phyloP scores from a whole-genome alignment of 2,797 vertebrate species.

The Sebastes taczanowskii region DNA sequence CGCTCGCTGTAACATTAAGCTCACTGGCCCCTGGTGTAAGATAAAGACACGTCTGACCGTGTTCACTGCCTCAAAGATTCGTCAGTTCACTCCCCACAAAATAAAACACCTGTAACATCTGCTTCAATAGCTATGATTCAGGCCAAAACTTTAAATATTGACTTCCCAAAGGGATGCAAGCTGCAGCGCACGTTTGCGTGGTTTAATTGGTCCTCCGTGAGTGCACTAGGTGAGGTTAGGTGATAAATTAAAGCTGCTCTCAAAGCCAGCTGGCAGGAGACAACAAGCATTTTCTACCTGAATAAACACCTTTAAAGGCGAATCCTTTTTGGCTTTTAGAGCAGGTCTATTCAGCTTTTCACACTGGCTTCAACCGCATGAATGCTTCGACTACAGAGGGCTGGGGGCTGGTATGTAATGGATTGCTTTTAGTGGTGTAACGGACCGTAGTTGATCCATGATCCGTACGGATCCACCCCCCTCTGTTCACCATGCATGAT shows the following conservation, averaged over 20 bases:
- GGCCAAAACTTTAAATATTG: background rate
- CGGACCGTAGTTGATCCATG: too few species aligned
- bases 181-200: background rate
- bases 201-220: conserved; percentile 16
- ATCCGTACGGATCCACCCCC: too few species aligned
- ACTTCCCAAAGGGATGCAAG: background rate
- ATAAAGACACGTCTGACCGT: background rate
- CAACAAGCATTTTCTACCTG: background rate
- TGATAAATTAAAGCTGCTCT: conserved; percentile 46
- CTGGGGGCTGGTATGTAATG: background rate
- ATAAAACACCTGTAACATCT: conserved; percentile 3
- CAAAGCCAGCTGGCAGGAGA: conserved; percentile 33
- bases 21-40: background rate
- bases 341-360: background rate
- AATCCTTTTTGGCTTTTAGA: background rate
- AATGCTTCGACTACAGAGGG: background rate
- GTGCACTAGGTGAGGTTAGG: background rate
- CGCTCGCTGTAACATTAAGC: conserved; percentile 2
- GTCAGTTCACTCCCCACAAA: background rate
- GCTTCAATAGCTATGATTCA: background rate
- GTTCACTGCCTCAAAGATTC: background rate
- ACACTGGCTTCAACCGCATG: background rate
- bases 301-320: background rate
- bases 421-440: background rate
- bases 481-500: too few species aligned